Base-by-base conservation (phyloP, 2,113 vertebrate genomes). In the Chitala chitala region DNA sequence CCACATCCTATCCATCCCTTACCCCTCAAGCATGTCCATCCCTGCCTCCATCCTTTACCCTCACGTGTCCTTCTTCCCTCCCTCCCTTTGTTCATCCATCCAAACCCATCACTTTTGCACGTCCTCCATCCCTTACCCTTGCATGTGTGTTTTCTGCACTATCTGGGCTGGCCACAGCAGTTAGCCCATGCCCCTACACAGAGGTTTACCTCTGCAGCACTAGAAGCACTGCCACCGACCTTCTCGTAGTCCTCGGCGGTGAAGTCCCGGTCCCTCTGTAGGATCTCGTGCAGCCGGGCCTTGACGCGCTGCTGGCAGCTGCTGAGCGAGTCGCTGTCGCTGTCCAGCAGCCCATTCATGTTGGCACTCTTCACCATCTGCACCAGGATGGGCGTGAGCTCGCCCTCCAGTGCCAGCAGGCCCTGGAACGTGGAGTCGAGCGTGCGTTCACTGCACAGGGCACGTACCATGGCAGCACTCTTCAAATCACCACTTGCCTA, bases 281-380 rank as follows among this genome's bases (percentile, higher is more conserved):
- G 90, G 79, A 95, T 94, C 79, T 95, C 94, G 76, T 95, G 93
- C 13, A 95, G 92, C 29, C 92, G 87, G 73, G 91, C 92, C 86
- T 95, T 95, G 77, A 94, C 94, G 59, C 90, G 89, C 79, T 95
- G 94, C 77, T 94, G 94, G 78, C 93, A 95, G 83, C 90, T 94
- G 83, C 90, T 95, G 73, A 94, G 73, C 51, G 93, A 94, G 77
- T 95, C 94, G 65, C 92, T 94, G 75, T 94, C 94, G 2, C 92
- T 94, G 79, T 95, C 94, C 85, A 95, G 81, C n/a, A 95, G 87
- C 69, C 93, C 93, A 55, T 95, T 95, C 93, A 94, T 95, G 75
- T 95, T 95, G 73, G 94, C 93, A 80, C 94, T 95, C 86, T 95
- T 95, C 59, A 95, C 94, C 94, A 95, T 95, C 80, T 95, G 94